Percentiles rank a stretch among this genome's conserved stretches.
Evolutionary conservation across 1,140 invertebrate species (phyloP).

Genomic region (Campodea augens): DNA sequence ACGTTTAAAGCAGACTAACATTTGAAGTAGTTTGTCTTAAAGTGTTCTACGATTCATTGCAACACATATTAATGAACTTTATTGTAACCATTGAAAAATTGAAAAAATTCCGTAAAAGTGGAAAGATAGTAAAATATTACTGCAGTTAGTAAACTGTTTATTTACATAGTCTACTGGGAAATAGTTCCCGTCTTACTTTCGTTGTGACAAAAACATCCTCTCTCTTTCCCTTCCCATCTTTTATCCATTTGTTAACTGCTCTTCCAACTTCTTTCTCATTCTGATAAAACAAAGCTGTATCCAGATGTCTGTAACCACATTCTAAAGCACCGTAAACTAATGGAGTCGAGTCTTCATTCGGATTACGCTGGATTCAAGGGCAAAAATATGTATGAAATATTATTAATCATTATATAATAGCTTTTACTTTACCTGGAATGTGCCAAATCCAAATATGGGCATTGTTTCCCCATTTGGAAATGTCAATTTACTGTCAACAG

Average conservation of each 20-base stretch:
- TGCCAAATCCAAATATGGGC: too few relatives aligned
- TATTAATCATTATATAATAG: too few relatives aligned
- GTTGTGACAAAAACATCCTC: conserved; percentile 20
- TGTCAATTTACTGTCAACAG: too few relatives aligned
- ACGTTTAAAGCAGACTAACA: too few relatives aligned
- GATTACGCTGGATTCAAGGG: too few relatives aligned
- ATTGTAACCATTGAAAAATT: background rate
- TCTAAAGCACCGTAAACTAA: too few relatives aligned
- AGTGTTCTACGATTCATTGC: too few relatives aligned
- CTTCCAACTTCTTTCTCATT: conserved; percentile 21
- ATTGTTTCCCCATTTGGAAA: too few relatives aligned
- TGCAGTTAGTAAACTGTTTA: background rate
- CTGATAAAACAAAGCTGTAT: conserved; percentile 23
- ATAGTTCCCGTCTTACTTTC: conserved; percentile 19
- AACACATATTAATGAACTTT: too few relatives aligned
- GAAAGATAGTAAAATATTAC: background rate
- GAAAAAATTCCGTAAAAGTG: background rate
- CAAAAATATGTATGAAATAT: too few relatives aligned
- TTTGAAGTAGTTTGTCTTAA: background rate
- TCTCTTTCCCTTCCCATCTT: conserved; percentile 16
- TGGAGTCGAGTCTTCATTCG: too few relatives aligned
- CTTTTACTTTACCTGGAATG: too few relatives aligned
- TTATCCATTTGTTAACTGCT: conserved; percentile 17
- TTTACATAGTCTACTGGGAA: background rate
- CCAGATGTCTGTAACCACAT: conserved; percentile 23